A percentile compares a stretch with the other conserved stretches of the same genome.
These are phyloP conservation scores for Psilanteris sp. DNA, from an alignment of 1,140 invertebrate genomes.

Conservation along the genomic window DNA sequence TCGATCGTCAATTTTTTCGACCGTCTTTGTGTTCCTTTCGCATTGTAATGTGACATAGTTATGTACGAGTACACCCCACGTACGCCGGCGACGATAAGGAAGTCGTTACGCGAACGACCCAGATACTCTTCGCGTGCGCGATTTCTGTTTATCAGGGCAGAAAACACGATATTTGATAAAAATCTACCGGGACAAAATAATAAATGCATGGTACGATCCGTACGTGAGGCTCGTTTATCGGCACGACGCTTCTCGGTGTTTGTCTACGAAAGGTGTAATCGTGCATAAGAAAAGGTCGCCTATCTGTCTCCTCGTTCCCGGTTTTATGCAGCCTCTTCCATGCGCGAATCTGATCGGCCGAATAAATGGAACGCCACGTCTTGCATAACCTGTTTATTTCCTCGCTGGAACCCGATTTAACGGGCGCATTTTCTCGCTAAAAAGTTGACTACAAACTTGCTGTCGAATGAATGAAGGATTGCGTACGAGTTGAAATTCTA, in stretches of 20 bases:
- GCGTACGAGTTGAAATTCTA: no score
- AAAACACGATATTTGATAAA: constrained; percentile 62
- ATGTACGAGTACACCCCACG: constrained; percentile 27
- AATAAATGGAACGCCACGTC: constrained; percentile 13
- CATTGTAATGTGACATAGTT: constrained; percentile 64
- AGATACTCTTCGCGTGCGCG: constrained; percentile 52
- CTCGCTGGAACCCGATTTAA: no score
- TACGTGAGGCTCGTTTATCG: constrained; percentile 59
- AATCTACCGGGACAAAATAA: constrained; percentile 59
- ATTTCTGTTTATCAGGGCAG: constrained; percentile 64
- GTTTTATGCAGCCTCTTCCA: background rate
- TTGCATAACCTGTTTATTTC: no score
- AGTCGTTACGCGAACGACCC: constrained; percentile 56
- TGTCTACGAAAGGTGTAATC: constrained; percentile 52
- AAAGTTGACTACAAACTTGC: no score
- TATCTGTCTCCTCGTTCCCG: constrained; percentile 15
- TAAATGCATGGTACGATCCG: constrained; percentile 56
- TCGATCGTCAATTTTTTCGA: constrained; percentile 53
- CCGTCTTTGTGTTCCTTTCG: constrained; percentile 51
- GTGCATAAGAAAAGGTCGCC: constrained; percentile 54
- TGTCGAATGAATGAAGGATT: no score
- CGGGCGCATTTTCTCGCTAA: no score
- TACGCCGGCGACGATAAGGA: constrained; percentile 45
- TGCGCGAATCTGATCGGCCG: constrained; percentile 12
- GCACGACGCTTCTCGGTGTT: constrained; percentile 29